Percentiles rank a stretch among this genome's conserved stretches.
phyloP scores from a whole-genome alignment of 2,113 vertebrate genomes.

The Sander lucioperca region DNA sequence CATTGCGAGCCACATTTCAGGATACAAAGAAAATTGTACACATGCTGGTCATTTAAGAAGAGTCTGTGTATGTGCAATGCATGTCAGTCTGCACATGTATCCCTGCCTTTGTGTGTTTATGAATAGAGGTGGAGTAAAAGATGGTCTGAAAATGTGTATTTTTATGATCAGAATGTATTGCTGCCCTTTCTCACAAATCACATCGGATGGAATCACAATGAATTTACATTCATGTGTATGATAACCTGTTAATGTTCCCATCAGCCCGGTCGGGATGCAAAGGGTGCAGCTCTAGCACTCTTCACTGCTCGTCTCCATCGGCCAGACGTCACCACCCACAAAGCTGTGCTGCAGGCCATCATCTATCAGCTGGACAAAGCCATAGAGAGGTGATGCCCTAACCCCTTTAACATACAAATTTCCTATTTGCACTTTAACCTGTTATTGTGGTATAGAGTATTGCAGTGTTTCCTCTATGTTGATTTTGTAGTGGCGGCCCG shows the following conservation, averaged over 20 bases:
- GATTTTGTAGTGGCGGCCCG: no score
- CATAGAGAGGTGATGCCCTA: constrained; percentile 81
- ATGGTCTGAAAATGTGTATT: neutral
- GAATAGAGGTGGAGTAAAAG: neutral
- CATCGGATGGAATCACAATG: neutral
- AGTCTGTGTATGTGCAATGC: constrained; percentile 6
- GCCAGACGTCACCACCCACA: constrained; percentile 84
- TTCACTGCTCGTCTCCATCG: constrained; percentile 86
- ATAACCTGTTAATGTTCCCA: constrained; percentile 9
- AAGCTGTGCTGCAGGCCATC: constrained; percentile 87
- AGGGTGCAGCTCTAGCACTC: constrained; percentile 85
- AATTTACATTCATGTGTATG: neutral
- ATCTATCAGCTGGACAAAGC: constrained; percentile 89
- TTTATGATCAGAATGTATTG: neutral
- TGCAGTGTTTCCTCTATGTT: no score
- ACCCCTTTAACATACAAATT: neutral
- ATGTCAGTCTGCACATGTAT: neutral
- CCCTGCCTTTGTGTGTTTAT: constrained; percentile 1
- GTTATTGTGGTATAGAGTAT: neutral
- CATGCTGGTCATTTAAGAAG: neutral
- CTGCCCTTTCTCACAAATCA: neutral
- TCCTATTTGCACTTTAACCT: neutral
- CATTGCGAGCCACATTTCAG: neutral
- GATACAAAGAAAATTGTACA: neutral
- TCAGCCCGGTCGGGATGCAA: constrained; percentile 86